phyloP scores from a whole-genome alignment of 2,113 vertebrate genomes.

The Centrocercus urophasianus region DNA sequence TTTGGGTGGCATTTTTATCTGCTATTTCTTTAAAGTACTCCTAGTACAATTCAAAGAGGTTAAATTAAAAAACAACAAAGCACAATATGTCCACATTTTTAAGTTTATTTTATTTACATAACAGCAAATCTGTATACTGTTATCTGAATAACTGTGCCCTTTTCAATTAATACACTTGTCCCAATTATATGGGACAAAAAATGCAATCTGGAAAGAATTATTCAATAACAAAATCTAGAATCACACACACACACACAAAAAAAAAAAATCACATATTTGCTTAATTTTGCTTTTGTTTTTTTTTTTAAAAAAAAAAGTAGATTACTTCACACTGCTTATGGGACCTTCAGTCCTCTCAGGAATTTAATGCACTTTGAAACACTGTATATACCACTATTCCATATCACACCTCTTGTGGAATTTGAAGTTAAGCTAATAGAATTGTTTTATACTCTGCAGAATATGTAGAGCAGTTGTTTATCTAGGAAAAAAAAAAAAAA shows the following conservation, averaged over 20 bases:
- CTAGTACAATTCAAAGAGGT: background rate
- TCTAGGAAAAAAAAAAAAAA: background rate
- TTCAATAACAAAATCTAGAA: background rate
- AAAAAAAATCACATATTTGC: background rate
- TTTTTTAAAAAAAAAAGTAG: background rate
- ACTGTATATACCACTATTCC: background rate
- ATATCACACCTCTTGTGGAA: background rate
- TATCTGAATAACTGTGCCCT: background rate
- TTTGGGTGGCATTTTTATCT: background rate
- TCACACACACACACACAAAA: too few relatives aligned
- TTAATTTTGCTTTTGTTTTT: background rate
- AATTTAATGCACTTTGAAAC: background rate
- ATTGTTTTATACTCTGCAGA: background rate
- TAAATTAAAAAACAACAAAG: background rate
- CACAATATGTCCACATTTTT: background rate
- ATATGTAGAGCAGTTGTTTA: background rate
- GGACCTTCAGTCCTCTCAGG: background rate
- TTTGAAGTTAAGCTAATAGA: background rate
- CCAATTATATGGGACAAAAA: background rate
- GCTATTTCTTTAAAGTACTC: background rate
- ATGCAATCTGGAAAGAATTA: background rate
- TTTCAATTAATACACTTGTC: background rate
- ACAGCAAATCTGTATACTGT: background rate
- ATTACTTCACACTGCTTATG: background rate
- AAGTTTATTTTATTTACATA: background rate